Base-by-base conservation (phyloP, 2,797 vertebrate species). In the Selene dorsalis region DNA sequence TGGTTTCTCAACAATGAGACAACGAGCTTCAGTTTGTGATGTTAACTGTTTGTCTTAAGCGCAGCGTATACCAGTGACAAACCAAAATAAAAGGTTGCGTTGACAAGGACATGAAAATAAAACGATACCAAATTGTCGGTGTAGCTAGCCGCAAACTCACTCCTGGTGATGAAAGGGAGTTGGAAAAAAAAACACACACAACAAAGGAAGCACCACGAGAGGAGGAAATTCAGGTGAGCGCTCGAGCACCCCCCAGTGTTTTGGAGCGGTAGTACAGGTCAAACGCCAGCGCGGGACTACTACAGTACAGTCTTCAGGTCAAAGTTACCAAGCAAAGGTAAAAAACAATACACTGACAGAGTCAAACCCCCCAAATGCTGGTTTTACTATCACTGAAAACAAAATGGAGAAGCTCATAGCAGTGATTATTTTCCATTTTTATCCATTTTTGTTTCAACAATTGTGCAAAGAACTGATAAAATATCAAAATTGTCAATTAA, bases 241-340 rank as follows among this genome's bases (percentile, higher is more conserved):
- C 38, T 52, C 6, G 20, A 68, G 84, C 70, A 0, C 87, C 0
- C 26, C 26, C 78, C 43, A 3, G 45, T n/a, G 87, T 13, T n/a
- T 0, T 0, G 92, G 91, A 61, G 90, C 5, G 79, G 77, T 75
- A 91, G 18, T 88, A 52, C 87, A 88, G 0, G 3, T 13, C 11
- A 17, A 6, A 26, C 10, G 38, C 3, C 39, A 0, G 55, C 20
- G 17, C 35, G 39, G 3, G 26, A 32, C 30, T 6, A 32, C 13
- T 26, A 18, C 17, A 7, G 3, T 7, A 17, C 17, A 18, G 16
- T 18, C 16, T 45, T 18, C 17, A n/a, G n/a, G n/a, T n/a, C n/a
- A n/a, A 50, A n/a, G n/a, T 22, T 22, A 50, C n/a, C 48, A 22
- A 53, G 50, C 4, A 53, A 53, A 53, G 22, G 4, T n/a, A 2